A percentile compares a stretch with the other conserved stretches of the same genome.
phyloP scores from a whole-genome alignment of 2,888 invertebrate species.

The Dusona sp. region DNA sequence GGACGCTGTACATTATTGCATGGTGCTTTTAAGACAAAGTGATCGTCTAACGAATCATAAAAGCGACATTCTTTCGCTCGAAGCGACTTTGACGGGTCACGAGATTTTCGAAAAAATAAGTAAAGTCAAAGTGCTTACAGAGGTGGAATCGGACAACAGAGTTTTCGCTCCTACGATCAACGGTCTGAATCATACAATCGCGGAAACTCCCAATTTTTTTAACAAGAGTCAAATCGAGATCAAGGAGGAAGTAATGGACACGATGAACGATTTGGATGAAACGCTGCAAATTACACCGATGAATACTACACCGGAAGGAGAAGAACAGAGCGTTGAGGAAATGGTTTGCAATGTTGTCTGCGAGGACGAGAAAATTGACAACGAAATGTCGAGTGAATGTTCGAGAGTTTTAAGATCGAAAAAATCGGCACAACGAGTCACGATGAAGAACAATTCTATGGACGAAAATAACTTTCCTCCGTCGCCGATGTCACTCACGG shows the following conservation, averaged over 20 bases:
- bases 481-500: conserved; percentile 50
- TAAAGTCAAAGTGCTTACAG: conserved; percentile 46
- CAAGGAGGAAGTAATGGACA: conserved; percentile 29
- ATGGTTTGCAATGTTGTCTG: neutral
- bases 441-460: neutral
- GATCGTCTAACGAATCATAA: conserved; percentile 54
- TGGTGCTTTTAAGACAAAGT: conserved; percentile 60
- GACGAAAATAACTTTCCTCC: conserved; percentile 40
- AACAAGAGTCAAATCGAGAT: neutral
- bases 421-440: neutral
- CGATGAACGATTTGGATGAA: neutral
- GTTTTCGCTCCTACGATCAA: neutral
- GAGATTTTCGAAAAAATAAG: conserved; percentile 64
- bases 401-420: neutral
- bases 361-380: neutral
- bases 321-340: neutral
- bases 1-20: conserved; percentile 67
- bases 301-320: neutral
- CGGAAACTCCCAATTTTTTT: neutral
- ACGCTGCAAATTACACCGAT: neutral
- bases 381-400: neutral
- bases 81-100: conserved; percentile 64
- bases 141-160: conserved; percentile 37
- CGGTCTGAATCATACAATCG: neutral
- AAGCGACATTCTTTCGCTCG: conserved; percentile 60